Conservation (phyloP, 2,888 invertebrate genomes). For the Dasysyrphus albostriatus region DNA sequence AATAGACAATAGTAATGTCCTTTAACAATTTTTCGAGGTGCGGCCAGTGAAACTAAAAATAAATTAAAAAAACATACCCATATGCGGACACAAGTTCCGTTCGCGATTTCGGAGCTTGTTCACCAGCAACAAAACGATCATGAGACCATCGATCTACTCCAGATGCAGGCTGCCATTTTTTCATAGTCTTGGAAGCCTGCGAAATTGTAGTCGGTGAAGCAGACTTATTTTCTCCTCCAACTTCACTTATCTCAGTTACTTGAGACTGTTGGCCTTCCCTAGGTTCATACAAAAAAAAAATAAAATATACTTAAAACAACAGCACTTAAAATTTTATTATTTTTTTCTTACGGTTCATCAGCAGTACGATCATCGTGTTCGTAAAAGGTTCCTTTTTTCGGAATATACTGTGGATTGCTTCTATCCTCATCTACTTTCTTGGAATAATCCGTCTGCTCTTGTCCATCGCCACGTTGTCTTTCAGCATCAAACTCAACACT, state of each 20-base stretch:
- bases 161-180: conserved; percentile 83
- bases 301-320: neutral
- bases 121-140: conserved; percentile 87
- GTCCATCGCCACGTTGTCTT: conserved; percentile 89
- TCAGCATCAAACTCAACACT: conserved; percentile 81
- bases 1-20: no score
- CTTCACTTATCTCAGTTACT: conserved; percentile 77
- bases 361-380: conserved; percentile 97
- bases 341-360: conserved; percentile 86
- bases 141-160: conserved; percentile 91
- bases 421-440: conserved; percentile 96
- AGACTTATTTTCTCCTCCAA: conserved; percentile 81
- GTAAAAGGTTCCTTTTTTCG: conserved; percentile 97
- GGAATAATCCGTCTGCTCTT: conserved; percentile 86
- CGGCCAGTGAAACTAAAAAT: neutral
- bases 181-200: conserved; percentile 82
- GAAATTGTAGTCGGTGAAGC: conserved; percentile 80
- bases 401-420: conserved; percentile 98
- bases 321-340: neutral
- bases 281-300: neutral
- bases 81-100: conserved; percentile 93
- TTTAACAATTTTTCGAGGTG: no score
- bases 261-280: conserved; percentile 77
- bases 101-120: conserved; percentile 93
- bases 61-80: conserved; percentile 87